Conservation (phyloP, 2,113 vertebrate species). For the Lophochroa leadbeateri region DNA sequence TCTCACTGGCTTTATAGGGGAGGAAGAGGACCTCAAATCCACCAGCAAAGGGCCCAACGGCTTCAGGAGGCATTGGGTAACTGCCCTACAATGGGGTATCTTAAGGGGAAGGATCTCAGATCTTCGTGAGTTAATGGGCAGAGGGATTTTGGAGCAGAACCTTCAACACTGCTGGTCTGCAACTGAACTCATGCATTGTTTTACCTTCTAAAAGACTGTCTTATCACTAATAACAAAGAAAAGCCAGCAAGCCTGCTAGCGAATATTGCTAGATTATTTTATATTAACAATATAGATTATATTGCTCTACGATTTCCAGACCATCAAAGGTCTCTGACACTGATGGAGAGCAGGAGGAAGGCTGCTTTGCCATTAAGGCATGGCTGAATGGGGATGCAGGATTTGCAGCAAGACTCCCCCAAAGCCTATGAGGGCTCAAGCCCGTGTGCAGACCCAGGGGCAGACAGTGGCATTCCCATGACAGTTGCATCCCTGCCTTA, state of each 20-base stretch:
- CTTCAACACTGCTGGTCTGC: rapidly evolving
- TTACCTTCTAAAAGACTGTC: rapidly evolving
- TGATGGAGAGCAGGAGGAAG: background rate
- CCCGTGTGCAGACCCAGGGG: background rate
- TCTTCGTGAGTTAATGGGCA: rapidly evolving
- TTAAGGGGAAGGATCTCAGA: background rate
- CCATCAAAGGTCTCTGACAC: rapidly evolving
- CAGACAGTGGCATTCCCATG: no score
- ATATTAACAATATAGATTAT: background rate
- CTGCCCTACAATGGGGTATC: rapidly evolving
- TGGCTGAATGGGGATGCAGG: rapidly evolving
- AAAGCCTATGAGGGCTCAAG: background rate
- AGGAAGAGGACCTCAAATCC: background rate
- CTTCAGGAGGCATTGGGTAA: rapidly evolving
- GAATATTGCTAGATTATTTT: background rate
- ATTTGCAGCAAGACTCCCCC: background rate
- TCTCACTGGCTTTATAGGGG: background rate
- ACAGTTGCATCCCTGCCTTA: no score
- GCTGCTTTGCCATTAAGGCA: background rate
- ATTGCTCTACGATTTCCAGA: background rate
- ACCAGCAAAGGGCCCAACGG: background rate
- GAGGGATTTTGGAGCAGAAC: rapidly evolving
- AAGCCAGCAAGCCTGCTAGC: rapidly evolving
- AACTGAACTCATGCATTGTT: rapidly evolving
- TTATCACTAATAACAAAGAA: rapidly evolving